phyloP scores from a whole-genome alignment of 2,797 vertebrate genomes.

The Danio jaintianensis region DNA sequence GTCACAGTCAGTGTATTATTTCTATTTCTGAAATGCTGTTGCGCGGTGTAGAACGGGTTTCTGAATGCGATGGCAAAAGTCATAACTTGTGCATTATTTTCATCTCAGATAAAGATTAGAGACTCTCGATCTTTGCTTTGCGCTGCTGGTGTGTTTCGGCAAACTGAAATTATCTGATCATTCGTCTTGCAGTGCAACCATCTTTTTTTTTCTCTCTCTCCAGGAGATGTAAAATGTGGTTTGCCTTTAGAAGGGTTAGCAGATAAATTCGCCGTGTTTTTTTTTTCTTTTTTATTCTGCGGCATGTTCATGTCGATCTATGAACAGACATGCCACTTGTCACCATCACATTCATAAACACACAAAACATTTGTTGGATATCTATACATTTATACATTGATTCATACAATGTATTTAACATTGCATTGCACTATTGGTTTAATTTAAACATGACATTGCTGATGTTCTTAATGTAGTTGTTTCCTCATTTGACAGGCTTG shows the following conservation, averaged over 20 bases:
- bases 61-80: not conserved
- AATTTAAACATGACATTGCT: too few relatives aligned
- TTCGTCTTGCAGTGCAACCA: not conserved
- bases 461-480: not conserved
- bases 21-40: slow-evolving; percentile 25
- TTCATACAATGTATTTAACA: not conserved
- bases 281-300: slow-evolving; percentile 1
- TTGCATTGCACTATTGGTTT: not conserved
- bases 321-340: not conserved
- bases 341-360: slow-evolving; percentile 13
- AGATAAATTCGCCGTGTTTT: slow-evolving; percentile 2
- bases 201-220: not conserved
- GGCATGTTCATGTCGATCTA: slow-evolving; percentile 1
- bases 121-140: not conserved
- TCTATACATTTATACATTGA: not conserved
- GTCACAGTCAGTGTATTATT: slow-evolving; percentile 12
- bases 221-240: not conserved
- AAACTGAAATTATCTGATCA: not conserved
- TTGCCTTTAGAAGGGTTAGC: not conserved
- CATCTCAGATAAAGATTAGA: slow-evolving; percentile 23
- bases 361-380: not conserved
- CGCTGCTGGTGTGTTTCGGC: not conserved
- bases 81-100: not conserved
- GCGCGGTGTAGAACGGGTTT: slow-evolving; percentile 17
- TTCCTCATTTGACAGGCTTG: not conserved